Evolutionary conservation across 2,113 vertebrate species (phyloP).

Genomic region (Lepus timidus): DNA sequence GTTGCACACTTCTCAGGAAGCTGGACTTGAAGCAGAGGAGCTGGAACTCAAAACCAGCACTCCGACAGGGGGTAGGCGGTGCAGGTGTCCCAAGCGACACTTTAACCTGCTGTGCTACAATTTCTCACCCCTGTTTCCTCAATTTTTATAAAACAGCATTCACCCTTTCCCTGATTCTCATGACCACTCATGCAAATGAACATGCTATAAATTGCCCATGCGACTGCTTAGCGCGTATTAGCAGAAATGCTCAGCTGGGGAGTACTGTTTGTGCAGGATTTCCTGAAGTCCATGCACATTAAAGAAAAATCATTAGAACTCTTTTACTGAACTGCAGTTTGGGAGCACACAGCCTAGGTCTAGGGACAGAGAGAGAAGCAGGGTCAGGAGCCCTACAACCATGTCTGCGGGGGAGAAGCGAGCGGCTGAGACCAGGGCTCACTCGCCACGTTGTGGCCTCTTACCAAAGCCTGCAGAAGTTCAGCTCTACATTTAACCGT

Average conservation of each 20-base stretch:
- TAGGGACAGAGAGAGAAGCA: not conserved
- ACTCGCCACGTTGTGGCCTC: not conserved
- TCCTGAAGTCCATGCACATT: not conserved
- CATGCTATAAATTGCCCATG: not conserved
- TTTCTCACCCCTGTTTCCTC: slow-evolving; percentile 3
- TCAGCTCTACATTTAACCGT: slow-evolving; percentile 1
- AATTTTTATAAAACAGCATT: slow-evolving; percentile 3
- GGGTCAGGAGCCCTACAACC: not conserved
- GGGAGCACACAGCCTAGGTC: not conserved
- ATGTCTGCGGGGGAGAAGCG: not conserved
- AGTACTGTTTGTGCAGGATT: not conserved
- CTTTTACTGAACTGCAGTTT: not conserved
- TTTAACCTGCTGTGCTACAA: not conserved
- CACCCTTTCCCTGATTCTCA: not conserved
- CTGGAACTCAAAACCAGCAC: too few relatives aligned
- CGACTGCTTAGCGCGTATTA: not conserved
- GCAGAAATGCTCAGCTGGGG: not conserved
- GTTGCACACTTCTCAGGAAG: too few relatives aligned
- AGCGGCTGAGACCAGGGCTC: not conserved
- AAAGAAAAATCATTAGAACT: not conserved
- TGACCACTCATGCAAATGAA: not conserved
- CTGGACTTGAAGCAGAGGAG: too few relatives aligned
- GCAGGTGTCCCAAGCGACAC: too few relatives aligned
- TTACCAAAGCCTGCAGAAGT: not conserved
- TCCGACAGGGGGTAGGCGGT: too few relatives aligned